These are phyloP conservation scores for Agrypnia vestita DNA, from an alignment of 1,140 invertebrate genomes.

Conservation along the genomic window DNA sequence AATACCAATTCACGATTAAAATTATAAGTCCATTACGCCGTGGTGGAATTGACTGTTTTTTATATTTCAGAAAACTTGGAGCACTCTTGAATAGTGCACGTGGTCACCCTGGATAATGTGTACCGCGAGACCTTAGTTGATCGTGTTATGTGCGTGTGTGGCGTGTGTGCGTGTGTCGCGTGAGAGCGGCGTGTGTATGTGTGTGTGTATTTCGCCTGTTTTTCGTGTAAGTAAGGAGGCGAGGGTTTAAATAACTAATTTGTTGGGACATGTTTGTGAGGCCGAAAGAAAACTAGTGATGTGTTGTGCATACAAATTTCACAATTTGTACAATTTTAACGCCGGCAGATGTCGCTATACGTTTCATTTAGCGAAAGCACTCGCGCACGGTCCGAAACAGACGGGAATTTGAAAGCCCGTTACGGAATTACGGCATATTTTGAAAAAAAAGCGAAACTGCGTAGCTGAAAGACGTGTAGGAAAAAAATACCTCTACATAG, in stretches of 20 bases:
- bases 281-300: conserved; percentile 35
- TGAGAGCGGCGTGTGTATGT: no score
- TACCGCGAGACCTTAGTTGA: conserved; percentile 4
- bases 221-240: conserved; percentile 7
- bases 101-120: conserved; percentile 17
- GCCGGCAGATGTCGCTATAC: conserved; percentile 22
- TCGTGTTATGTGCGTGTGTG: conserved; percentile 4
- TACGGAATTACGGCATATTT: no score
- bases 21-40: no score
- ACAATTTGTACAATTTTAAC: conserved; percentile 25
- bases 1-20: no score
- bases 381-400: no score
- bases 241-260: conserved; percentile 45
- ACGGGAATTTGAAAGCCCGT: no score
- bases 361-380: neutral
- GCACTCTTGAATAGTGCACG: neutral
- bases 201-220: conserved; percentile 16
- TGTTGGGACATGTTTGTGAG: conserved; percentile 35
- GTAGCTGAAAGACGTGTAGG: no score
- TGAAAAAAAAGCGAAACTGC: no score
- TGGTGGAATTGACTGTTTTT: no score
- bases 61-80: neutral
- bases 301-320: conserved; percentile 37
- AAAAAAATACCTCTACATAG: no score
- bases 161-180: neutral